Conservation (phyloP, 64 coral and sea anemone species). For the Porites australiensis region DNA sequence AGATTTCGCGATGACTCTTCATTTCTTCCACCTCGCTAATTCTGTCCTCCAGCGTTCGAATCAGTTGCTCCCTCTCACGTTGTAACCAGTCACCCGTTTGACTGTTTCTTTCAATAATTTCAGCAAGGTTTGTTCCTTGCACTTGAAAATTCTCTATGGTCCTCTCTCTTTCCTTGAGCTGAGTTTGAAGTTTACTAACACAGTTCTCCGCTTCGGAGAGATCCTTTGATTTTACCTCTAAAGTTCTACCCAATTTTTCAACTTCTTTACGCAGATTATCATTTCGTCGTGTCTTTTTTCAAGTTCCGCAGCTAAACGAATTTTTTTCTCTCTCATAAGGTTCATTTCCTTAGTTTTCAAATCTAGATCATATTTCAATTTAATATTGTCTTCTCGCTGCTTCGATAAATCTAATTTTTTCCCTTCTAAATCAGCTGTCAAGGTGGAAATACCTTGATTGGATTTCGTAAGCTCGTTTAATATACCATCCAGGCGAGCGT, state of each 20-base stretch:
- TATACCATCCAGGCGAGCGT: slow-evolving; percentile 66
- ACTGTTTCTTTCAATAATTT: slow-evolving; percentile 85
- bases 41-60: slow-evolving; percentile 80
- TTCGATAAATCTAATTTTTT: slow-evolving; percentile 57
- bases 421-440: slow-evolving; percentile 57
- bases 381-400: slow-evolving; percentile 28
- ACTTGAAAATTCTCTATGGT: slow-evolving; percentile 81
- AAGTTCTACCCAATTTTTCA: background rate
- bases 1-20: slow-evolving; percentile 85
- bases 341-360: slow-evolving; percentile 63
- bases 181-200: slow-evolving; percentile 81
- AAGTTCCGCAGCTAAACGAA: slow-evolving; percentile 47
- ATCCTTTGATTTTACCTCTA: slow-evolving; percentile 39
- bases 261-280: slow-evolving; percentile 20
- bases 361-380: slow-evolving; percentile 59
- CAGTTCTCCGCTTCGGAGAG: slow-evolving; percentile 55
- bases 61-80: slow-evolving; percentile 81
- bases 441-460: slow-evolving; percentile 18
- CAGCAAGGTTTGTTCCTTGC: slow-evolving; percentile 84
- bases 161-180: slow-evolving; percentile 87
- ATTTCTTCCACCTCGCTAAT: slow-evolving; percentile 82
- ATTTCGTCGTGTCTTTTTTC: slow-evolving; percentile 48
- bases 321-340: slow-evolving; percentile 57
- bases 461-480: slow-evolving; percentile 80
- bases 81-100: slow-evolving; percentile 84